Percentiles rank a stretch among this genome's conserved stretches.
Conservation (phyloP, 2,888 invertebrate species). For the Stictocephala bisonia region DNA sequence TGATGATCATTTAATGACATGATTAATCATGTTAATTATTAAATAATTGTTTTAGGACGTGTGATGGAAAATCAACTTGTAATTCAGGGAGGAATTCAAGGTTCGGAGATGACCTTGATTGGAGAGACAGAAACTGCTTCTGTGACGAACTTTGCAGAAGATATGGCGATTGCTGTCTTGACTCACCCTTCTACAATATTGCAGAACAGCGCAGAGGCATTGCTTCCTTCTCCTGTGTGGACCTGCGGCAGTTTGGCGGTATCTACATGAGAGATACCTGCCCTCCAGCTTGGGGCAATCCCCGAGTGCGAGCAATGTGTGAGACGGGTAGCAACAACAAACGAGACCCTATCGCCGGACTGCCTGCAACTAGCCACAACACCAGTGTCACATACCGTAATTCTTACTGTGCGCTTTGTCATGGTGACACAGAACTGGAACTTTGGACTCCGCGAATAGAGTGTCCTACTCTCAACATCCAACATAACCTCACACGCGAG, state of each 20-base stretch:
- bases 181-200: constrained; percentile 61
- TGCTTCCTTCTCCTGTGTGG: constrained; percentile 63
- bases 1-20: too few relatives aligned
- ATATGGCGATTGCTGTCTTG: constrained; percentile 66
- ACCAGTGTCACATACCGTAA: constrained; percentile 62
- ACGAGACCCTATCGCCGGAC: constrained; percentile 53
- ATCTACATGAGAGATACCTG: constrained; percentile 65
- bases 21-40: not conserved
- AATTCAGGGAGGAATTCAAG: constrained; percentile 54
- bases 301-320: constrained; percentile 56
- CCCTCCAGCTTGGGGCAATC: constrained; percentile 63
- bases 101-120: constrained; percentile 60
- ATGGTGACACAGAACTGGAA: constrained; percentile 62
- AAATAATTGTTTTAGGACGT: constrained; percentile 59
- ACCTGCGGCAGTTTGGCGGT: constrained; percentile 63
- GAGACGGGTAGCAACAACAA: constrained; percentile 55
- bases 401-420: constrained; percentile 65
- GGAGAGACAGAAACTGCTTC: constrained; percentile 64
- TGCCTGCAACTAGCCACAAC: constrained; percentile 59
- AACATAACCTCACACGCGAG: constrained; percentile 48
- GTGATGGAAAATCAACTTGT: constrained; percentile 59
- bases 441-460: constrained; percentile 65
- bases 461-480: constrained; percentile 60
- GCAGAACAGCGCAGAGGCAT: constrained; percentile 56
- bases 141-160: constrained; percentile 65